These are phyloP conservation scores for Paelopatides confundens DNA, from an alignment of 53 echinoderm and acorn worm genomes.

Conservation along the genomic window DNA sequence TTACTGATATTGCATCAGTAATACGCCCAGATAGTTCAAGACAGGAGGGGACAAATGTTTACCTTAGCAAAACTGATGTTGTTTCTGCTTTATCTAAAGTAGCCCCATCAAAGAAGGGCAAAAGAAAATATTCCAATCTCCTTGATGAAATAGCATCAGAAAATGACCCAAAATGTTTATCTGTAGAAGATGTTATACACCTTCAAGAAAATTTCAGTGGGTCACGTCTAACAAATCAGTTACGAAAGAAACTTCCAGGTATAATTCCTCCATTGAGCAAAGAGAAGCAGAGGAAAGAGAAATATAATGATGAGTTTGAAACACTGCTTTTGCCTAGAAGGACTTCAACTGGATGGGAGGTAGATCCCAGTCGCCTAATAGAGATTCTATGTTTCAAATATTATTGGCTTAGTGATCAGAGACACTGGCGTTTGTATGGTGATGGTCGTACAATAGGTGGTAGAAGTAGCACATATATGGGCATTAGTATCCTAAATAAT, in stretches of 20 bases:
- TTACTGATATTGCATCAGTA: too few species aligned
- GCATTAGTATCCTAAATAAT: neutral
- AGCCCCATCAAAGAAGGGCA: too few species aligned
- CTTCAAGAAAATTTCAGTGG: slow-evolving; percentile 10
- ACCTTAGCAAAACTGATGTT: too few species aligned
- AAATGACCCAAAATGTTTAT: too few species aligned
- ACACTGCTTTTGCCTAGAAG: neutral
- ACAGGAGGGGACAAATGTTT: too few species aligned
- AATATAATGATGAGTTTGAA: slow-evolving; percentile 35
- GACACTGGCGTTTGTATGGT: neutral
- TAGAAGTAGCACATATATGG: neutral
- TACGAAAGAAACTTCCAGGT: neutral
- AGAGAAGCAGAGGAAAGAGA: neutral
- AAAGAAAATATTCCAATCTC: neutral
- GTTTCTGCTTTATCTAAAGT: too few species aligned
- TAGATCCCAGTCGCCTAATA: slow-evolving; percentile 26
- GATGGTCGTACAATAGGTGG: slow-evolving; percentile 9
- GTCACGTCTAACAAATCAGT: neutral
- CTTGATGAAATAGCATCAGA: neutral
- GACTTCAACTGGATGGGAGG: neutral
- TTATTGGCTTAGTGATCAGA: neutral
- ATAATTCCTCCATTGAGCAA: neutral
- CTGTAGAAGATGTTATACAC: neutral
- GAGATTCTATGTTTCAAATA: slow-evolving; percentile 27
- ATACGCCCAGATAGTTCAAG: too few species aligned